Base-by-base conservation (phyloP, 2,888 invertebrate species). In the Venusia cambrica region DNA sequence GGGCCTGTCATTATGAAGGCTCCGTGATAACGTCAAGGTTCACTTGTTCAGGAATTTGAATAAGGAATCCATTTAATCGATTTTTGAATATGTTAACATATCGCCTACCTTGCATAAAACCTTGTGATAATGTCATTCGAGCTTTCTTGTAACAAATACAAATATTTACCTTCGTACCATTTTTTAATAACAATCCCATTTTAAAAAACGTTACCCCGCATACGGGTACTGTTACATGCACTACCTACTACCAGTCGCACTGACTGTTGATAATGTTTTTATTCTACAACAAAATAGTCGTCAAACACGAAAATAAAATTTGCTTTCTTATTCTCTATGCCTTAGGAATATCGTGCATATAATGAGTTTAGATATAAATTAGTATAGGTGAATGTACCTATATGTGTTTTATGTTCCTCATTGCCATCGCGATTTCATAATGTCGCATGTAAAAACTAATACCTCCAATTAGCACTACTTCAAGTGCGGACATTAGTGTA, bases 1-100 rank as follows among this genome's bases (percentile, higher is more conserved):
- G 63, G 66, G 60, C 55, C 55, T 45, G 40, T 48, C 47, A 32
- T 44, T 22, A n/a, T 37, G 62, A 70, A 76, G 74, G 76, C 27
- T 40, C 24, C 32, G 29, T 35, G 39, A 46, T 48, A 38, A 16
- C 41, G 33, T 29, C 41, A 44, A 48, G 43, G 46, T 45, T 45
- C 41, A 43, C 38, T 37, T 19, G 34, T 41, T 40, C 31, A 24
- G 18, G 25, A 44, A 46, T 48, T 29, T 3, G 1, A 38, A 31
- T 22, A 19, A 5, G 18, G 30, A 35, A 35, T 20, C 14, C 5
- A 25, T 24, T 31, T 33, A n/a, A 36, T 30, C 17, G 22, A 26
- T 19, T 15, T 32, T 16, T 11, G 29, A 30, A 39, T 25, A 6
- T n/a, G 13, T 22, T 22, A 4, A 22, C 22, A 27, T 20, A 12